Percentiles rank a stretch among this genome's conserved stretches.
phyloP scores from a whole-genome alignment of 2,888 invertebrate species.

The Aporophyla lueneburgensis region DNA sequence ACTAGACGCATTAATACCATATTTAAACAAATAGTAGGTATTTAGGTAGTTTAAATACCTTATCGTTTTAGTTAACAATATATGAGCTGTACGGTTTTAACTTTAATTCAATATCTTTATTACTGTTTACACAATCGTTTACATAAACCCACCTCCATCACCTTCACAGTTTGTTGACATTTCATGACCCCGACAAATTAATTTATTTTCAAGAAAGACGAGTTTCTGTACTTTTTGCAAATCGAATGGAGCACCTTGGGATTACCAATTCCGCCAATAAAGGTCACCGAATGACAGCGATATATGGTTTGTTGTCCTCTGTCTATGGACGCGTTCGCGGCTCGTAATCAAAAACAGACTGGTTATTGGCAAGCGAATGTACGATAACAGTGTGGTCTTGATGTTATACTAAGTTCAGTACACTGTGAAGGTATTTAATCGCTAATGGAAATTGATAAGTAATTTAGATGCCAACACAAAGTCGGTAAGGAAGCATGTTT shows the following conservation, averaged over 20 bases:
- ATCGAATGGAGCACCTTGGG: slow-evolving; percentile 79
- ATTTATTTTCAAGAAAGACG: slow-evolving; percentile 75
- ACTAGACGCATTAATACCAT: neutral
- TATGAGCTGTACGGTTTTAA: slow-evolving; percentile 25
- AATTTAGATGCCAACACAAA: slow-evolving; percentile 39
- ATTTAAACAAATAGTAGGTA: slow-evolving; percentile 27
- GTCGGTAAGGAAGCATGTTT: slow-evolving; percentile 56
- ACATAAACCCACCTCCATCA: slow-evolving; percentile 66
- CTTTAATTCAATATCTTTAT: slow-evolving; percentile 48
- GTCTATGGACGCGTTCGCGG: slow-evolving; percentile 1
- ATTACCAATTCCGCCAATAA: slow-evolving; percentile 76
- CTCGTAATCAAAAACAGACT: slow-evolving; percentile 63
- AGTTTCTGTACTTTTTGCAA: slow-evolving; percentile 81
- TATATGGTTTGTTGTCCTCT: slow-evolving; percentile 62
- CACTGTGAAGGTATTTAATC: slow-evolving; percentile 45
- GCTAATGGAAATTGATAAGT: slow-evolving; percentile 43
- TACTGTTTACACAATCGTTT: slow-evolving; percentile 53
- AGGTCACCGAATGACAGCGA: slow-evolving; percentile 78
- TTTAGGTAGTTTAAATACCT: slow-evolving; percentile 7
- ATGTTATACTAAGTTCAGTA: slow-evolving; percentile 49
- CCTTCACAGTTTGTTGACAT: slow-evolving; percentile 84
- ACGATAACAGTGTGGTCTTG: slow-evolving; percentile 76
- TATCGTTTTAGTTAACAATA: slow-evolving; percentile 21
- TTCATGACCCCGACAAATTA: slow-evolving; percentile 75
- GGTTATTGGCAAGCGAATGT: slow-evolving; percentile 77